Percentiles rank a stretch among this genome's conserved stretches.
Evolutionary conservation across 2,888 invertebrate genomes (phyloP).

Genomic region (Caenorhabditis virilis): DNA sequence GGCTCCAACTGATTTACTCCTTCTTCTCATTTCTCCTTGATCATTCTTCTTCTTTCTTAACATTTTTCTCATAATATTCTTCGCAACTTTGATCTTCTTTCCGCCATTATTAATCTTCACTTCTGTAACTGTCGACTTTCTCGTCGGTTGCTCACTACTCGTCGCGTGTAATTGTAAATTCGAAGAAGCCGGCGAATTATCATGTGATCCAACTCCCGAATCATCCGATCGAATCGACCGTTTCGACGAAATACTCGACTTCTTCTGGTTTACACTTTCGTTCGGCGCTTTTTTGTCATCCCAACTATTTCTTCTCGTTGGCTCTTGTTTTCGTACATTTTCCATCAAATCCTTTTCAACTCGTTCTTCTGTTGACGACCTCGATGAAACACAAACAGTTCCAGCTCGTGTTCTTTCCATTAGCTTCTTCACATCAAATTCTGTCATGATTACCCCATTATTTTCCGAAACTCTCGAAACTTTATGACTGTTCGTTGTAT

Average conservation of each 20-base stretch:
- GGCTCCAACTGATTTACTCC: conserved; percentile 20
- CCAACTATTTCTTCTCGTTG: conserved; percentile 10
- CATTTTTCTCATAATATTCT: conserved; percentile 20
- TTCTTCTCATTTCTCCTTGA: conserved; percentile 6
- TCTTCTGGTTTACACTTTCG: conserved; percentile 1
- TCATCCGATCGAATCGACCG: conserved; percentile 22
- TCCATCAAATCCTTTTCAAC: conserved; percentile 13
- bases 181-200: conserved; percentile 22
- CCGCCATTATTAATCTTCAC: conserved; percentile 2
- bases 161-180: conserved; percentile 9
- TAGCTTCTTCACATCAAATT: conserved; percentile 48
- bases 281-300: no score
- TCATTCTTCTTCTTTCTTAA: conserved; percentile 22
- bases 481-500: conserved; percentile 7
- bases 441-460: conserved; percentile 29
- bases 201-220: conserved; percentile 25
- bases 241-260: conserved; percentile 21
- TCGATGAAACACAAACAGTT: conserved; percentile 18
- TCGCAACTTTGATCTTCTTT: conserved; percentile 16
- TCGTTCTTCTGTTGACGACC: conserved; percentile 11
- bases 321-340: conserved; percentile 4
- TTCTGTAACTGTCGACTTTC: neutral
- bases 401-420: conserved; percentile 37
- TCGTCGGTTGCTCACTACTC: conserved; percentile 7
- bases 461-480: conserved; percentile 6